These are phyloP conservation scores for Synanthedon andrenaeformis DNA, from an alignment of 2,888 invertebrate species.

Conservation along the genomic window DNA sequence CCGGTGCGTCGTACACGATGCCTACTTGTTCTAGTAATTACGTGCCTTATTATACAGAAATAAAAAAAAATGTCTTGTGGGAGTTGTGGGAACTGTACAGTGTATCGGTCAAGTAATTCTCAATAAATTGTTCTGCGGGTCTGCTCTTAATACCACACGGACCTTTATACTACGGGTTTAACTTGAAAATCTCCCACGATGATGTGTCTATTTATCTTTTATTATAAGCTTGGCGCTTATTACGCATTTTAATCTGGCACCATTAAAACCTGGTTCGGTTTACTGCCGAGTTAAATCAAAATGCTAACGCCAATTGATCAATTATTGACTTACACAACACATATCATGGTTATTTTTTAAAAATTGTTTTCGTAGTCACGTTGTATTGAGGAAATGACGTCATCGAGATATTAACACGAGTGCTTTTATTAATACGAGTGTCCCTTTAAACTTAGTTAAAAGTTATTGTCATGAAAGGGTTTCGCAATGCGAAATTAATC, in stretches of 20 bases:
- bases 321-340: too few relatives aligned
- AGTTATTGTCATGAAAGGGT: conserved; percentile 3
- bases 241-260: too few relatives aligned
- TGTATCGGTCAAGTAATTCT: not conserved
- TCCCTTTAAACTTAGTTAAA: not conserved
- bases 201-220: too few relatives aligned
- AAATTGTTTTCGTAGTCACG: too few relatives aligned
- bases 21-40: not conserved
- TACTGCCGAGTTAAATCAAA: too few relatives aligned
- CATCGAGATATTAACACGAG: too few relatives aligned
- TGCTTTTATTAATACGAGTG: not conserved
- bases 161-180: not conserved
- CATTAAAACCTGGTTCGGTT: too few relatives aligned
- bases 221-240: too few relatives aligned
- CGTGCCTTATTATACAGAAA: not conserved
- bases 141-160: not conserved
- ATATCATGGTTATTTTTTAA: too few relatives aligned
- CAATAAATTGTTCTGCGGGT: not conserved
- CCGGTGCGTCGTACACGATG: not conserved
- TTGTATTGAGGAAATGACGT: too few relatives aligned
- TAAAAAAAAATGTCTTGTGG: not conserved
- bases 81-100: not conserved
- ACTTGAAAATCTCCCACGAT: not conserved
- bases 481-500: conserved; percentile 11
- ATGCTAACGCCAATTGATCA: too few relatives aligned